Percentiles rank a stretch among this genome's conserved stretches.
phyloP scores from a whole-genome alignment of 2,888 invertebrate genomes.

The Glomeris marginata region DNA sequence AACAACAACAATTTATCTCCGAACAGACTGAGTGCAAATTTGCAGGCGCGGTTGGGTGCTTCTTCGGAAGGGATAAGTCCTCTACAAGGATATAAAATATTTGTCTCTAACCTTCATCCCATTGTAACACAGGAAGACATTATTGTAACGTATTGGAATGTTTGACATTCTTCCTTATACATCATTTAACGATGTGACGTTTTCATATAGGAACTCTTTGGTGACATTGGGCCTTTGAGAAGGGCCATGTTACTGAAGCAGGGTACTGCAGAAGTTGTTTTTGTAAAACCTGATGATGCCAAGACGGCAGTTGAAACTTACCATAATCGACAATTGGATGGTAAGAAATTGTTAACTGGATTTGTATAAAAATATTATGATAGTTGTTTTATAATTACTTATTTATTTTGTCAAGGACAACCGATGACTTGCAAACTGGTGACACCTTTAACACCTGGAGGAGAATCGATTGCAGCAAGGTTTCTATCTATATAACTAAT shows the following conservation, averaged over 20 bases:
- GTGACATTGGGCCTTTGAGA: conserved; percentile 74
- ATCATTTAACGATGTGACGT: not conserved
- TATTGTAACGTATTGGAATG: conserved; percentile 41
- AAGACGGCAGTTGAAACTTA: conserved; percentile 81
- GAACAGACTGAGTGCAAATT: too few species aligned
- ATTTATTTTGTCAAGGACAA: too few species aligned
- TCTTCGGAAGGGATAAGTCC: too few species aligned
- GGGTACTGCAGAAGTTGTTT: conserved; percentile 83
- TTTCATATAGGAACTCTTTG: conserved; percentile 62
- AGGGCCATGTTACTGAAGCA: conserved; percentile 69
- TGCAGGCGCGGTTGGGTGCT: too few species aligned
- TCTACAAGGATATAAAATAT: conserved; percentile 55
- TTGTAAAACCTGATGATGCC: conserved; percentile 68
- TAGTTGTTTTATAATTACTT: too few species aligned
- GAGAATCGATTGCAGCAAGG: too few species aligned
- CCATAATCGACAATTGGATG: conserved; percentile 35
- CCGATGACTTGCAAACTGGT: too few species aligned
- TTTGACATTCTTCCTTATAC: not conserved
- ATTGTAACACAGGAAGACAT: conserved; percentile 83
- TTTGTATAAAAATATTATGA: too few species aligned
- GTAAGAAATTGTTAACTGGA: too few species aligned
- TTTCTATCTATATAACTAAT: too few species aligned
- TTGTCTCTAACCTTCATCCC: conserved; percentile 75
- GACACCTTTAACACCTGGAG: too few species aligned
- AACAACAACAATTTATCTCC: too few species aligned